Base-by-base conservation (phyloP, 2,113 vertebrate species). In the Hypomesus transpacificus region DNA sequence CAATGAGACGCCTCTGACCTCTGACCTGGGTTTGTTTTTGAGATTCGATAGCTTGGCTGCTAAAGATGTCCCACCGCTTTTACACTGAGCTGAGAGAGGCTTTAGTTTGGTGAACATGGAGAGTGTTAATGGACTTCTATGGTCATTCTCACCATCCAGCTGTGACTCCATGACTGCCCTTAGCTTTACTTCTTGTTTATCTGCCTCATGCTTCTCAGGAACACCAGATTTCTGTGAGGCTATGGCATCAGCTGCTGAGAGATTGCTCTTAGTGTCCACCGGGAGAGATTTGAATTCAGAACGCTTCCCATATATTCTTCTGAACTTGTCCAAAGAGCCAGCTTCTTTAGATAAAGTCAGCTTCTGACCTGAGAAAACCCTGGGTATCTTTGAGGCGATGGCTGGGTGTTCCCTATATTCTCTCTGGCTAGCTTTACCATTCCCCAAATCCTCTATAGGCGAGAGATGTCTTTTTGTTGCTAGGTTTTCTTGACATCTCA, bases 241-340 rank as follows among this genome's bases (percentile, higher is more conserved):
- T 21, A 5, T 6, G 5, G 11, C 1, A 13, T 64, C 14, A 1
- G 34, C 56, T 14, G 64, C 52, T 21, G 26, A 67, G 34, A 5
- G 17, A 58, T 24, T 26, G 24, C 64, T 52, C 14, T 54, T 31
- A 4, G 46, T 5, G 62, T 67, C 39, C 13, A 17, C n/a, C 69
- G 13, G 28, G 2, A 34, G 31, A 7, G 72, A 20, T 72, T 84
- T 75, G 1, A 31, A 13, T 34, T 79, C 65, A 64, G 66, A 28
- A 60, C 80, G 64, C 59, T 87, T 93, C 17, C 91, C 93, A 80
- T 92, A 96, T 0, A 76, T 83, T 80, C 93, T 94, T 84, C 92
- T 94, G 85, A 99, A 99, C 79, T 86, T 94, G 73, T 97, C 95
- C 66, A 99, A 91, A 0, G 96, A 95, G 53, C 94, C 94, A 26